Percentiles rank a stretch among this genome's conserved stretches.
phyloP scores from a whole-genome alignment of 2,113 vertebrate species.

The Reinhardtius hippoglossoides region DNA sequence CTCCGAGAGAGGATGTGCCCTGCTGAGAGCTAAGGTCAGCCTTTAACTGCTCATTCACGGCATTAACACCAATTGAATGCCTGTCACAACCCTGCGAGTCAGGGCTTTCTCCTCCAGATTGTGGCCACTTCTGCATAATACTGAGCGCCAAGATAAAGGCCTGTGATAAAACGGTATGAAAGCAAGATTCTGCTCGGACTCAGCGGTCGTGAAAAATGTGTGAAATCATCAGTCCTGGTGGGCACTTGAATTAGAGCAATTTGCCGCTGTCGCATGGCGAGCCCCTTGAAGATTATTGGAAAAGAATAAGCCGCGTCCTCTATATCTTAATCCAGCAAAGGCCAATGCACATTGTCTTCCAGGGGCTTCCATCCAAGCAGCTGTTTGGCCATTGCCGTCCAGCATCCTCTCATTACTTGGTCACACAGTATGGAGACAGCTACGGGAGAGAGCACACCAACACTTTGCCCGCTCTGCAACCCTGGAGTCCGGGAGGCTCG shows the following conservation, averaged over 20 bases:
- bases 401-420: slow-evolving; percentile 68
- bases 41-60: slow-evolving; percentile 52
- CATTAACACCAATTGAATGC: slow-evolving; percentile 65
- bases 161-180: slow-evolving; percentile 61
- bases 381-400: slow-evolving; percentile 78
- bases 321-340: slow-evolving; percentile 52
- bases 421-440: slow-evolving; percentile 82
- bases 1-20: slow-evolving; percentile 62
- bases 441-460: slow-evolving; percentile 66
- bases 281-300: slow-evolving; percentile 56
- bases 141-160: slow-evolving; percentile 62
- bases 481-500: slow-evolving; percentile 70
- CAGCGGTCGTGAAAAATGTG: slow-evolving; percentile 63
- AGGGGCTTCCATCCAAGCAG: slow-evolving; percentile 83
- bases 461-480: slow-evolving; percentile 62
- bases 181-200: slow-evolving; percentile 65
- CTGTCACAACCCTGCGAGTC: slow-evolving; percentile 68
- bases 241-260: slow-evolving; percentile 63
- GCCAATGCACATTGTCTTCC: slow-evolving; percentile 47
- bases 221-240: slow-evolving; percentile 57
- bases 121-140: slow-evolving; percentile 64
- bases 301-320: slow-evolving; percentile 48
- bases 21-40: slow-evolving; percentile 81
- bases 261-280: slow-evolving; percentile 51
- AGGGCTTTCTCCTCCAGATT: slow-evolving; percentile 55